Conservation (phyloP, 2,113 vertebrate genomes). For the Phrynocephalus versicolor region DNA sequence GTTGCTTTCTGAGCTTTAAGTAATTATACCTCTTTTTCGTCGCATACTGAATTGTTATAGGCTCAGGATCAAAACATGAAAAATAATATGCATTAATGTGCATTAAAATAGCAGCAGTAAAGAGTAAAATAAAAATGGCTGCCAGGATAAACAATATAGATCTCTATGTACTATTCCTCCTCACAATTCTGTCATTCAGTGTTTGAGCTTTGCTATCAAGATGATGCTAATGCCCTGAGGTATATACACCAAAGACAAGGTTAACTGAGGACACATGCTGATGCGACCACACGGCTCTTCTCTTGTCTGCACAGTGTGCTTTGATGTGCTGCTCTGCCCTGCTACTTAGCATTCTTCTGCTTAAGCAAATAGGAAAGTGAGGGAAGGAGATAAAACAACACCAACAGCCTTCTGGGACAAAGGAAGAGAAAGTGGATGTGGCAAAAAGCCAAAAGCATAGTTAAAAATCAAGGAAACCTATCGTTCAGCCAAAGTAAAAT, state of each 20-base stretch:
- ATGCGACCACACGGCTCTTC: not conserved
- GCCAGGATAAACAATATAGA: not conserved
- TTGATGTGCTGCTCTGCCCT: not conserved
- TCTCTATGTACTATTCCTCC: not conserved
- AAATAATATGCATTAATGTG: not conserved
- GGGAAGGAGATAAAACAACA: not conserved
- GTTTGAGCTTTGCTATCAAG: not conserved
- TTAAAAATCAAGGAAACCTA: not conserved
- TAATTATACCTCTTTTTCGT: no score
- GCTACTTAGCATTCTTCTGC: not conserved
- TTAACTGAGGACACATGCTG: slow-evolving; percentile 6
- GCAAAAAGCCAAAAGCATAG: not conserved
- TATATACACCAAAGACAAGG: not conserved
- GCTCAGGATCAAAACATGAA: no score
- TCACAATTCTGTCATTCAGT: not conserved
- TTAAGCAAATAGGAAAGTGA: not conserved
- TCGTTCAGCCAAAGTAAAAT: not conserved
- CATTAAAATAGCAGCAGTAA: not conserved
- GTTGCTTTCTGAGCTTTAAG: not conserved
- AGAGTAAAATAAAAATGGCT: not conserved
- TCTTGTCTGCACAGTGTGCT: not conserved
- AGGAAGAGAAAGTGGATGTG: not conserved
- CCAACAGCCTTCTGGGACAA: not conserved
- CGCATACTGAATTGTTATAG: not conserved
- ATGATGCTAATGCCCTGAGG: not conserved